Evolutionary conservation across 1,140 invertebrate species (phyloP).

Genomic region (Eupristina koningsbergeri): DNA sequence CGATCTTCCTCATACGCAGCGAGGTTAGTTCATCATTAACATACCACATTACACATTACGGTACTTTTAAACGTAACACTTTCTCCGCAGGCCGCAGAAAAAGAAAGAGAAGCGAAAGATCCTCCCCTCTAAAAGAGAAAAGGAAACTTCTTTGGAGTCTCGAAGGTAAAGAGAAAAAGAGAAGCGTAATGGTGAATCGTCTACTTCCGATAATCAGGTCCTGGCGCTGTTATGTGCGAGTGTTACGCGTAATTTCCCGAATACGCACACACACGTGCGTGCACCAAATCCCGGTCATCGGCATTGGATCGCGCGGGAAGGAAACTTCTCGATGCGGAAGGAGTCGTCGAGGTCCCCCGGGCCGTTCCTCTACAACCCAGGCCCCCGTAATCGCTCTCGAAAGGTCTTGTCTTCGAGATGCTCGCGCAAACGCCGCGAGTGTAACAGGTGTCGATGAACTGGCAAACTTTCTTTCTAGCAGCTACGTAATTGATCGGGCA

Average conservation of each 20-base stretch:
- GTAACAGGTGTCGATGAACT: slow-evolving; percentile 57
- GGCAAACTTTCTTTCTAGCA: slow-evolving; percentile 55
- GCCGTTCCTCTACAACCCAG: too few relatives aligned
- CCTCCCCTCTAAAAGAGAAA: slow-evolving; percentile 10
- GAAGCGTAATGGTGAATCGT: neutral
- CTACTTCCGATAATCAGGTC: slow-evolving; percentile 23
- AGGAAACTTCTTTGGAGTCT: neutral
- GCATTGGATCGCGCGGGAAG: neutral
- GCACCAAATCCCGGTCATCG: slow-evolving; percentile 45
- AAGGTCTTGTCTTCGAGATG: slow-evolving; percentile 33
- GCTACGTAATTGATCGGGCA: slow-evolving; percentile 51
- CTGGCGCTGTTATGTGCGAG: slow-evolving; percentile 11
- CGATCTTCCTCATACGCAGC: neutral
- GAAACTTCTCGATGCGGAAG: slow-evolving; percentile 30
- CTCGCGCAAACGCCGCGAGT: neutral
- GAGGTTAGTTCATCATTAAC: slow-evolving; percentile 27
- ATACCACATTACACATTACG: slow-evolving; percentile 43
- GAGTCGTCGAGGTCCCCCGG: slow-evolving; percentile 15
- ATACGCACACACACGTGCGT: neutral
- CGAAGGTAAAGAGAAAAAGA: neutral
- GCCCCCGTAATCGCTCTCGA: neutral
- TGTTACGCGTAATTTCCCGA: slow-evolving; percentile 31
- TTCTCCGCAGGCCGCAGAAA: slow-evolving; percentile 23
- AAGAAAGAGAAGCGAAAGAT: slow-evolving; percentile 22
- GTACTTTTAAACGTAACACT: slow-evolving; percentile 50